Evolutionary conservation across 2,113 vertebrate genomes (phyloP).

Genomic region (Hymenochirus boettgeri): DNA sequence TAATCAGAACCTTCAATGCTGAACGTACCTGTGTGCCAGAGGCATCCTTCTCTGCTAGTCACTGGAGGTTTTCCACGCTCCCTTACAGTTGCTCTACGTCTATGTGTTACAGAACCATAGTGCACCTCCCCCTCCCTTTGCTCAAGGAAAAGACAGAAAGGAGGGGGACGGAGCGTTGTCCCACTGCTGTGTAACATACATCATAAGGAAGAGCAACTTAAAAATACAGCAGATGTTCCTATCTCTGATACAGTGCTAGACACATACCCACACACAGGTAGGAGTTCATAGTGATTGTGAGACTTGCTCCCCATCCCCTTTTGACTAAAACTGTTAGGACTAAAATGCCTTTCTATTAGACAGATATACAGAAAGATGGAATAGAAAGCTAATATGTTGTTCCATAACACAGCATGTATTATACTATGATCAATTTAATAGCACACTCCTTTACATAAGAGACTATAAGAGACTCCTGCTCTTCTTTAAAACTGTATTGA

Average conservation of each 20-base stretch:
- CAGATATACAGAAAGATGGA: no score
- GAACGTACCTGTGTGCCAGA: conserved; percentile 8
- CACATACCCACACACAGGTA: neutral
- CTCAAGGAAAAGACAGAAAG: conserved; percentile 4
- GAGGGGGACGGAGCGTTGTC: neutral
- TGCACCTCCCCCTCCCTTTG: neutral
- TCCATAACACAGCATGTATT: no score
- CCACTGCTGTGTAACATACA: neutral
- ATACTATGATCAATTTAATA: no score
- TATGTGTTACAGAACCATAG: neutral
- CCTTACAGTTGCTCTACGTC: conserved; percentile 6
- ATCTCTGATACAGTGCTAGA: neutral
- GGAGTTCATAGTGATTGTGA: neutral
- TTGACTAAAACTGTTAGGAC: neutral
- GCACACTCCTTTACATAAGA: no score
- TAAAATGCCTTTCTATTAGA: neutral
- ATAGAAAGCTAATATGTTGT: no score
- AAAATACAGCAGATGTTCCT: neutral
- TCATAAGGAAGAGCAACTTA: neutral
- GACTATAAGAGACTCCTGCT: no score
- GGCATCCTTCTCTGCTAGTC: neutral
- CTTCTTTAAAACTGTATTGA: no score
- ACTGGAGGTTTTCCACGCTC: conserved; percentile 8
- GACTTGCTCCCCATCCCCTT: neutral
- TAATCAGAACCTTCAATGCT: neutral